Conservation (phyloP, 2,113 vertebrate genomes). For the Actenoides hombroni region DNA sequence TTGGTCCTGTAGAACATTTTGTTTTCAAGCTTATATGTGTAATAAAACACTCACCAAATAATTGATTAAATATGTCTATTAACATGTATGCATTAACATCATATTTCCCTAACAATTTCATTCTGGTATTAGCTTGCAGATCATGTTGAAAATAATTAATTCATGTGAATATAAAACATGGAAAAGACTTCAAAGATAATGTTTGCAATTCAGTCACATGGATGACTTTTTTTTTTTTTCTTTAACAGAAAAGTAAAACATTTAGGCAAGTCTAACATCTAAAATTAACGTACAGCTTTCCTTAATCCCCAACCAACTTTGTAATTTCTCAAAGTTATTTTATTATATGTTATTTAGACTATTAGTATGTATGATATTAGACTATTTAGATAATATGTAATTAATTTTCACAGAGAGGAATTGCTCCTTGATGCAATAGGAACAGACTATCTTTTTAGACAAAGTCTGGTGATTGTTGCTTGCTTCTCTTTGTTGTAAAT, state of each 20-base stretch:
- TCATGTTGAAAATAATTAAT: constrained; percentile 51
- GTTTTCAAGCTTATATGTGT: constrained; percentile 37
- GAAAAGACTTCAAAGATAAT: constrained; percentile 28
- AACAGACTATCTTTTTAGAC: not conserved
- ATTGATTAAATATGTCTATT: constrained; percentile 65
- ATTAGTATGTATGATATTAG: too few species aligned
- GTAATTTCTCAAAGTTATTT: not conserved
- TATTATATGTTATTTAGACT: too few species aligned
- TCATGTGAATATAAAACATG: constrained; percentile 38
- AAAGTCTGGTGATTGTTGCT: not conserved
- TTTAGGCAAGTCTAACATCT: not conserved
- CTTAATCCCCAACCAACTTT: not conserved
- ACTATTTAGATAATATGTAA: too few species aligned
- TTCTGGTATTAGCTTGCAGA: constrained; percentile 43
- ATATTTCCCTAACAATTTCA: constrained; percentile 34
- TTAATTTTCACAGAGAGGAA: not conserved
- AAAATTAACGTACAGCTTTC: not conserved
- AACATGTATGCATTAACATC: constrained; percentile 22
- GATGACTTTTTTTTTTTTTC: constrained; percentile 4
- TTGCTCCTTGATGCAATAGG: not conserved
- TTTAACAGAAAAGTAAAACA: not conserved
- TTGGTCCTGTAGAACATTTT: constrained; percentile 36
- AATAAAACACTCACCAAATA: constrained; percentile 40
- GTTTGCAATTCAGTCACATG: constrained; percentile 23
- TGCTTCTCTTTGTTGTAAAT: not conserved